Percentiles rank a stretch among this genome's conserved stretches.
Evolutionary conservation across 2,797 vertebrate species (phyloP).

Genomic region (Catamblyrhynchus diadema): DNA sequence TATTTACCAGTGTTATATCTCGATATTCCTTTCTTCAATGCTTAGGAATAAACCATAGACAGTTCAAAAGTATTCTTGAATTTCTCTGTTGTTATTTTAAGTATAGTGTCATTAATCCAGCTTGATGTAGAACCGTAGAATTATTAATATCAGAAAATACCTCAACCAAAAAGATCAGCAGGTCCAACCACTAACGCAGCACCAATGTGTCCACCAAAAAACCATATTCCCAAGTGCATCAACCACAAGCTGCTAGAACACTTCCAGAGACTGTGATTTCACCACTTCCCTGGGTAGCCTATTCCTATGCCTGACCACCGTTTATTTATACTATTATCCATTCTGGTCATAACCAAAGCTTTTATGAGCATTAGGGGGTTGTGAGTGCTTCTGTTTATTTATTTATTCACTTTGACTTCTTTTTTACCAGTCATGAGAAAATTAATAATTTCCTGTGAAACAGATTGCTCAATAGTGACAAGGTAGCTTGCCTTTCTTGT

Average conservation of each 20-base stretch:
- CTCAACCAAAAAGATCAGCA: neutral
- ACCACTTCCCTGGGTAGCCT: neutral
- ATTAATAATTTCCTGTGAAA: neutral
- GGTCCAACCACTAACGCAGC: neutral
- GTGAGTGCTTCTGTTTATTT: neutral
- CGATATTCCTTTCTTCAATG: neutral
- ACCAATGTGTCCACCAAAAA: fast-evolving
- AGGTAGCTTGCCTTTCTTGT: neutral
- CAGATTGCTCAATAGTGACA: neutral
- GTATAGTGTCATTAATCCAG: neutral
- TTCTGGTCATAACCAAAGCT: neutral
- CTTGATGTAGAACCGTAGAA: neutral
- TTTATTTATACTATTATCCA: neutral
- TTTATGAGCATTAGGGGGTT: neutral
- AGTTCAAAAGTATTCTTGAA: neutral
- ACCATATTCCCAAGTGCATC: neutral
- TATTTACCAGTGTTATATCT: neutral
- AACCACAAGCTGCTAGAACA: neutral
- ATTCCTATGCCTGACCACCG: neutral
- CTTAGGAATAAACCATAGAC: neutral
- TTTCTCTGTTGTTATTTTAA: neutral
- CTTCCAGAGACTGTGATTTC: neutral
- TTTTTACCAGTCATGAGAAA: neutral
- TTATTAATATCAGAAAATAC: neutral
- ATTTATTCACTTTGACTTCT: neutral